A percentile compares a stretch with the other conserved stretches of the same genome.
Evolutionary conservation across 2,888 invertebrate species (phyloP).

Genomic region (Callinectes sapidus): DNA sequence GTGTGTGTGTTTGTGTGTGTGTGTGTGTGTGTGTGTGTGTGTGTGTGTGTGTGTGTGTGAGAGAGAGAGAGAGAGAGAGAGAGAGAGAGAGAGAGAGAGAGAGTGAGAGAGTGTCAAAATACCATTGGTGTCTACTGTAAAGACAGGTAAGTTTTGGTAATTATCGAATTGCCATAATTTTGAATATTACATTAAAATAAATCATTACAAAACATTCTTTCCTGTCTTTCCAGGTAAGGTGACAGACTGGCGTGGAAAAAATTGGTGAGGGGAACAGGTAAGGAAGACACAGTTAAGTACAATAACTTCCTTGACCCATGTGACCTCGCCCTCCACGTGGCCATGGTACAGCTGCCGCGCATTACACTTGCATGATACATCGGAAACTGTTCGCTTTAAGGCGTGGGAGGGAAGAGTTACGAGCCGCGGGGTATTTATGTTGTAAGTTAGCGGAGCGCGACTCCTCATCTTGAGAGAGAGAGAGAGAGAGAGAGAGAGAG

Average conservation of each 20-base stretch:
- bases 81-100: too few species aligned
- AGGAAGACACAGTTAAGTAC: background rate
- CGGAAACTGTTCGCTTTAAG: conserved; percentile 8
- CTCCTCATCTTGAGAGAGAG: background rate
- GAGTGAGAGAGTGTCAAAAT: too few species aligned
- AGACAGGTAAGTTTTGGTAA: background rate
- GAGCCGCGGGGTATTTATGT: background rate
- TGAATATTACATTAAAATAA: background rate
- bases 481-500: conserved; percentile 12
- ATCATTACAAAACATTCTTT: background rate
- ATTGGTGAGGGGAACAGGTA: background rate
- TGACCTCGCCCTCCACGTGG: background rate
- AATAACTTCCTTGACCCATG: background rate
- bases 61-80: too few species aligned
- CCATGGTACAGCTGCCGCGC: background rate
- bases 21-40: too few species aligned
- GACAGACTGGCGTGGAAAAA: background rate
- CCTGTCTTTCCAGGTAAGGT: background rate
- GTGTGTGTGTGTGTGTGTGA: too few species aligned
- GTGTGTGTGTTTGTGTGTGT: too few species aligned
- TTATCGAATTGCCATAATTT: background rate
- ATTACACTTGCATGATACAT: background rate
- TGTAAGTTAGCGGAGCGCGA: background rate
- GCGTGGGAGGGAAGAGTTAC: background rate
- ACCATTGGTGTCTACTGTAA: background rate